A percentile compares a stretch with the other conserved stretches of the same genome.
Evolutionary conservation across 2,888 invertebrate genomes (phyloP).

Genomic region (Ferdinandea cuprea): DNA sequence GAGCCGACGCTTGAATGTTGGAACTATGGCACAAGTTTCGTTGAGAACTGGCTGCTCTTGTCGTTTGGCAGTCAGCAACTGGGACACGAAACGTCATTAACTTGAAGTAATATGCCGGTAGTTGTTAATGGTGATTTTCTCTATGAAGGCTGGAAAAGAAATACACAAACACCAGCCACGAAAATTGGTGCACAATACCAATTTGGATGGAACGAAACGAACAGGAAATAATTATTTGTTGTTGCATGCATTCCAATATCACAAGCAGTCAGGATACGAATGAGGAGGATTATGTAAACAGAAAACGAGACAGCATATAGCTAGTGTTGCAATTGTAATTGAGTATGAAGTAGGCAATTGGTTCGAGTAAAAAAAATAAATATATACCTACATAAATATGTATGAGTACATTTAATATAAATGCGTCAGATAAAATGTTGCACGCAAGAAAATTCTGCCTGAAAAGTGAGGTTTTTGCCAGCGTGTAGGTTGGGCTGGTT

Average conservation of each 20-base stretch:
- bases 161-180: no score
- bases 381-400: no score
- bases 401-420: no score
- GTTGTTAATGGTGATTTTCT: conserved; percentile 69
- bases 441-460: conserved; percentile 7
- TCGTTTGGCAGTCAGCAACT: conserved; percentile 62
- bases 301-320: conserved; percentile 1
- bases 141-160: conserved; percentile 12
- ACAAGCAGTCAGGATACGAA: conserved; percentile 40
- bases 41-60: conserved; percentile 34
- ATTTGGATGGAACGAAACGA: conserved; percentile 56
- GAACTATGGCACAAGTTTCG: conserved; percentile 20
- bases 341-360: conserved; percentile 27
- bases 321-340: conserved; percentile 1
- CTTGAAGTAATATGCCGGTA: conserved; percentile 65
- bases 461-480: no score
- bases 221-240: conserved; percentile 71
- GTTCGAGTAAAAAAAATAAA: conserved; percentile 20
- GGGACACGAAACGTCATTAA: conserved; percentile 67
- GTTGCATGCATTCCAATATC: conserved; percentile 57
- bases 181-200: conserved; percentile 48
- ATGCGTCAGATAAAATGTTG: conserved; percentile 2
- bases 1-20: no score
- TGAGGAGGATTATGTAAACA: conserved; percentile 56
- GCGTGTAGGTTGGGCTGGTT: no score